A percentile compares a stretch with the other conserved stretches of the same genome.
These are phyloP conservation scores for Urocitellus parryii DNA, from an alignment of 2,113 vertebrate species.

Conservation along the genomic window DNA sequence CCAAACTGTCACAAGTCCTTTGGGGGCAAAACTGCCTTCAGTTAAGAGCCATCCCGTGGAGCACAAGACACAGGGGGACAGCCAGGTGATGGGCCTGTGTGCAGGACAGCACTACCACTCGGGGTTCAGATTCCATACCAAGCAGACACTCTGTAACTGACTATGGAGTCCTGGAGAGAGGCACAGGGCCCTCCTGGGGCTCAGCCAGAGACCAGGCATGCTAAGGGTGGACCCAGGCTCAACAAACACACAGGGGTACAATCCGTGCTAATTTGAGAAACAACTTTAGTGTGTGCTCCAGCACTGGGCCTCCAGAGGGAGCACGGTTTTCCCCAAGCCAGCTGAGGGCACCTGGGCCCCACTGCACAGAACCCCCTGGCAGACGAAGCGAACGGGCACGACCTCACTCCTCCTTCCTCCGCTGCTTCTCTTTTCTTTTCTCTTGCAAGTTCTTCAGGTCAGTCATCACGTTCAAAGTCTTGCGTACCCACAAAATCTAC, in stretches of 20 bases:
- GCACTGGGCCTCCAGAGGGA: neutral
- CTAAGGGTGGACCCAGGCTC: too few relatives aligned
- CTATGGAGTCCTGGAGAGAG: neutral
- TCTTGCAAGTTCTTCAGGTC: slow-evolving; percentile 93
- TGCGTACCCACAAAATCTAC: slow-evolving; percentile 94
- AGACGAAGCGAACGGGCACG: too few relatives aligned
- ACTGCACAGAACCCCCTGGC: neutral
- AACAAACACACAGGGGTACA: neutral
- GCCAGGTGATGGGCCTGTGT: neutral
- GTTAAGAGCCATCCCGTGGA: accelerated
- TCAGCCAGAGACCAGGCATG: neutral
- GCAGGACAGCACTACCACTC: neutral
- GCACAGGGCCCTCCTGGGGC: neutral
- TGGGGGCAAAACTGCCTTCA: neutral
- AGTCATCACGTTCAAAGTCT: slow-evolving; percentile 93
- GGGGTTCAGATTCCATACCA: accelerated
- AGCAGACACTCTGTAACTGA: neutral
- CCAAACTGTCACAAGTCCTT: neutral
- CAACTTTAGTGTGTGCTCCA: neutral
- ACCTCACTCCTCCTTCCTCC: slow-evolving; percentile 83
- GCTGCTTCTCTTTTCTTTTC: slow-evolving; percentile 88
- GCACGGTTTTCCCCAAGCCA: neutral
- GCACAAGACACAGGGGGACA: too few relatives aligned
- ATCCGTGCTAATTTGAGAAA: neutral
- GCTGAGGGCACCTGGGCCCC: neutral